A percentile compares a stretch with the other conserved stretches of the same genome.
phyloP scores from a whole-genome alignment of 2,888 invertebrate species.

The Macropis europaea region DNA sequence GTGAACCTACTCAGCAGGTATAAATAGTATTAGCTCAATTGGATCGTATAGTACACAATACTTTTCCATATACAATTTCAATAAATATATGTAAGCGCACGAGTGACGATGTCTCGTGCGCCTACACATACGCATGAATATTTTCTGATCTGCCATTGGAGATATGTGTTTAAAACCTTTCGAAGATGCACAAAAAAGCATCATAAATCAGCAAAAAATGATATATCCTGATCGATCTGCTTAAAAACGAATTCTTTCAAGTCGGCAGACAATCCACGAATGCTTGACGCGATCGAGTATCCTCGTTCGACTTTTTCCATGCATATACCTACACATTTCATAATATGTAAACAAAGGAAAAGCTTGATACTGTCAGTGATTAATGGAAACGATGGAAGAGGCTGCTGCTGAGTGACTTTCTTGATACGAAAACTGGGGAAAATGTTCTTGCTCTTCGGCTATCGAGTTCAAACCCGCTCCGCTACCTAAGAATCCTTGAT shows the following conservation, averaged over 20 bases:
- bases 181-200: conserved; percentile 66
- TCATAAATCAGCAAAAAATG: conserved; percentile 53
- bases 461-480: conserved; percentile 83
- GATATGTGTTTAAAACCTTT: conserved; percentile 71
- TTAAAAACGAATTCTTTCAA: conserved; percentile 37
- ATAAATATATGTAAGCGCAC: conserved; percentile 44
- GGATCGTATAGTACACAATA: conserved; percentile 54
- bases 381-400: conserved; percentile 77
- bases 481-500: conserved; percentile 81
- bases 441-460: conserved; percentile 85
- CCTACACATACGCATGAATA: conserved; percentile 25
- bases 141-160: conserved; percentile 63
- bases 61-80: conserved; percentile 58
- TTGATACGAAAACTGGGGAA: conserved; percentile 84
- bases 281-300: conserved; percentile 39
- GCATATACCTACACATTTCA: conserved; percentile 62
- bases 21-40: conserved; percentile 56
- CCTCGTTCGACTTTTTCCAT: conserved; percentile 56
- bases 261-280: conserved; percentile 49
- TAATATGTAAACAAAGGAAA: conserved; percentile 53
- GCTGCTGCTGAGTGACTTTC: conserved; percentile 78
- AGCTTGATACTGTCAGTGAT: conserved; percentile 76
- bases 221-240: conserved; percentile 51
- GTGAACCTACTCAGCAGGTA: conserved; percentile 59
- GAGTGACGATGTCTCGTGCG: no score